Conservation (phyloP, 2,113 vertebrate species). For the Nansenia antarctica region DNA sequence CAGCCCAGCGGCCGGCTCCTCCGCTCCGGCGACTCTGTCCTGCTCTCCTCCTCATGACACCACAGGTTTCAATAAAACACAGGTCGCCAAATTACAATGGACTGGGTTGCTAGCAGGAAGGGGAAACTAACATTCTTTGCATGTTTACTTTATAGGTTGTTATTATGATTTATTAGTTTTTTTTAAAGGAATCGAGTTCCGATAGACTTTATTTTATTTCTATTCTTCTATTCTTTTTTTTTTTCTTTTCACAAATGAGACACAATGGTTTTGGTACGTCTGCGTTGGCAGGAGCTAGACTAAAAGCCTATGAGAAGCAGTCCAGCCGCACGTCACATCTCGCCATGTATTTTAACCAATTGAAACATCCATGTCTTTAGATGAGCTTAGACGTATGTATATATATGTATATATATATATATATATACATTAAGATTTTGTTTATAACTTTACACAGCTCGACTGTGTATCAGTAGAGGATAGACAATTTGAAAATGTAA, state of each 20-base stretch:
- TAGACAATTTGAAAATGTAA: constrained; percentile 13
- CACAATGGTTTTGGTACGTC: constrained; percentile 66
- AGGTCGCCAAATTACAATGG: constrained; percentile 10
- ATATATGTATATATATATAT: background rate
- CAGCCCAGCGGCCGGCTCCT: constrained; percentile 22
- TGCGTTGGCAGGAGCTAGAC: constrained; percentile 72
- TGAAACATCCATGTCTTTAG: constrained; percentile 54
- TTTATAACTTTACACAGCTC: background rate
- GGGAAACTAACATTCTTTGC: constrained; percentile 15
- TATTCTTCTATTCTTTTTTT: constrained; percentile 16
- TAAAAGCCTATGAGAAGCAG: constrained; percentile 76
- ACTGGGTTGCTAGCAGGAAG: background rate
- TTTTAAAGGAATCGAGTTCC: background rate
- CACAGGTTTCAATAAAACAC: constrained; percentile 34
- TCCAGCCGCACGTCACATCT: constrained; percentile 90
- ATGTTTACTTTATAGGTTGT: background rate
- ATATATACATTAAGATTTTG: background rate
- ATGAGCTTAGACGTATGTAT: background rate
- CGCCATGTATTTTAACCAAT: constrained; percentile 90
- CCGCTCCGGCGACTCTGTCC: constrained; percentile 5
- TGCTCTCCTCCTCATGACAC: constrained; percentile 21
- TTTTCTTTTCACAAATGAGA: constrained; percentile 44
- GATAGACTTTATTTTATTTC: constrained; percentile 7
- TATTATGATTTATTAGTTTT: background rate
- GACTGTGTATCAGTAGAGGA: background rate